A percentile compares a stretch with the other conserved stretches of the same genome.
Evolutionary conservation across 2,888 invertebrate species (phyloP).

Genomic region (Oscheius myriophilus): DNA sequence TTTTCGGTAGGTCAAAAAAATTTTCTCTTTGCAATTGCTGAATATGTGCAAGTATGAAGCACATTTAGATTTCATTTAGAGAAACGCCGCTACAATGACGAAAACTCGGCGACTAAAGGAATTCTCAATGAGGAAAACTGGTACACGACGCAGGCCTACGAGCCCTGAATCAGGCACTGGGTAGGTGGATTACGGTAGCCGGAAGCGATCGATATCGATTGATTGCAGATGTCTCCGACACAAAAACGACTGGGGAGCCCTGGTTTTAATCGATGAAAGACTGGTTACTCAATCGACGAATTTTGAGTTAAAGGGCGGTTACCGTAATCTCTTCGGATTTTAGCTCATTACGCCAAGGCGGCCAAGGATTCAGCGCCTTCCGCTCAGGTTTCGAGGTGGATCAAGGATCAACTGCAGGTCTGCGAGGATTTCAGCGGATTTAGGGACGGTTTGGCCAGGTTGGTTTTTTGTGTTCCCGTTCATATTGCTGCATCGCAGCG

Average conservation of each 20-base stretch:
- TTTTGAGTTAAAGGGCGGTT: not conserved
- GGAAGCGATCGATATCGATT: too few species aligned
- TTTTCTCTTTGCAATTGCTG: not conserved
- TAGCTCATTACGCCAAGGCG: not conserved
- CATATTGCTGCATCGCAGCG: too few species aligned
- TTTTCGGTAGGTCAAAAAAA: constrained; percentile 76
- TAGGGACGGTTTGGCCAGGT: too few species aligned
- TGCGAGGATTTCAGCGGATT: constrained; percentile 11
- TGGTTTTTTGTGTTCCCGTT: too few species aligned
- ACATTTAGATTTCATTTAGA: constrained; percentile 75
- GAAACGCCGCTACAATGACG: constrained; percentile 81
- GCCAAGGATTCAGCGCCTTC: constrained; percentile 15
- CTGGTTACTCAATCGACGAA: constrained; percentile 67
- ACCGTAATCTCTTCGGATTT: constrained; percentile 6
- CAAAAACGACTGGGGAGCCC: constrained; percentile 82
- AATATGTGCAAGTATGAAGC: too few species aligned
- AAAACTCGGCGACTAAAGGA: constrained; percentile 69
- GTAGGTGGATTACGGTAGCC: constrained; percentile 73
- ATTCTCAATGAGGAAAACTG: constrained; percentile 76
- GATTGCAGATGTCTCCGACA: constrained; percentile 61
- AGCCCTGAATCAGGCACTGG: constrained; percentile 83
- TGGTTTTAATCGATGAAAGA: constrained; percentile 80
- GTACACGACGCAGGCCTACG: constrained; percentile 80
- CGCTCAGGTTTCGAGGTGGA: constrained; percentile 47
- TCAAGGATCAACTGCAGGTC: constrained; percentile 35